Percentiles rank a stretch among this genome's conserved stretches.
These are phyloP conservation scores for Mycalesis mineus DNA, from an alignment of 2,888 invertebrate species.

Conservation along the genomic window DNA sequence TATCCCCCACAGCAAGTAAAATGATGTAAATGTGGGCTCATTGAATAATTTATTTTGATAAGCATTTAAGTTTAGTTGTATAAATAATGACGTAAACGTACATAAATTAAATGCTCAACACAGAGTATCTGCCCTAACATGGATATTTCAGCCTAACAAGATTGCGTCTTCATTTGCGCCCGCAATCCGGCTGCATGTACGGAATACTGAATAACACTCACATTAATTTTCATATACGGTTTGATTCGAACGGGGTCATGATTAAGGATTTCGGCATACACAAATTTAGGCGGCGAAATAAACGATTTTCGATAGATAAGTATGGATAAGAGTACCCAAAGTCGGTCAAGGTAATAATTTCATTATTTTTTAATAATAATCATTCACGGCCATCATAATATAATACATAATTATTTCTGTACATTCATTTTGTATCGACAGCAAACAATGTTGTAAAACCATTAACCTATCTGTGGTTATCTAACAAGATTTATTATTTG, in stretches of 20 bases:
- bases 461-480: too few species aligned
- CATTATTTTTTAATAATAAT: too few species aligned
- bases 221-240: neutral
- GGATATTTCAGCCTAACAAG: constrained; percentile 3
- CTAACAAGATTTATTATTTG: constrained; percentile 4
- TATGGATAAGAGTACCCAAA: too few species aligned
- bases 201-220: neutral
- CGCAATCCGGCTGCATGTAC: neutral
- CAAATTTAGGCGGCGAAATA: neutral
- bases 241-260: neutral
- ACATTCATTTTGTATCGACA: neutral
- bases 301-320: too few species aligned
- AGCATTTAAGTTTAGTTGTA: too few species aligned
- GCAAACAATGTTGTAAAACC: constrained; percentile 3
- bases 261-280: neutral
- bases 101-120: too few species aligned
- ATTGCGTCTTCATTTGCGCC: constrained; percentile 1
- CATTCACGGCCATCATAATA: too few species aligned
- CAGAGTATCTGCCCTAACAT: neutral
- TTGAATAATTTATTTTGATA: constrained; percentile 13
- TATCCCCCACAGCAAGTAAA: neutral
- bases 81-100: too few species aligned
- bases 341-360: too few species aligned
- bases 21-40: constrained; percentile 5
- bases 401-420: neutral